Percentiles rank a stretch among this genome's conserved stretches.
phyloP scores from a whole-genome alignment of 1,140 invertebrate species.

The Pachyrhynchus sulphureomaculatus region DNA sequence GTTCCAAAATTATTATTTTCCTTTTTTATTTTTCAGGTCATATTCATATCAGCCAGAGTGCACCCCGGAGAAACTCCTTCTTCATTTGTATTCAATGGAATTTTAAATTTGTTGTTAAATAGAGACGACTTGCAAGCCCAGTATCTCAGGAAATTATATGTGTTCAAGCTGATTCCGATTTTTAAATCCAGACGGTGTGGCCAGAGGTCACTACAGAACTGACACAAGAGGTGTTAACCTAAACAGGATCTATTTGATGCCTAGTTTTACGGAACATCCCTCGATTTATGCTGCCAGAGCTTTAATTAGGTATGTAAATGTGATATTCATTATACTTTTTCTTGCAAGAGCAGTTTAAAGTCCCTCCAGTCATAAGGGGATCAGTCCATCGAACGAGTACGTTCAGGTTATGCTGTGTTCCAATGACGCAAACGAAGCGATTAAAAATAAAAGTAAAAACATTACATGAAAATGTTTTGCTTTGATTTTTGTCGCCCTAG shows the following conservation, averaged over 20 bases:
- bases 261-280: conserved; percentile 74
- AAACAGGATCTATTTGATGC: conserved; percentile 81
- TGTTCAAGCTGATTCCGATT: conserved; percentile 93
- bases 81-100: conserved; percentile 91
- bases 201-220: conserved; percentile 85
- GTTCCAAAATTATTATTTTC: too few species aligned
- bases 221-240: conserved; percentile 88
- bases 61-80: conserved; percentile 94
- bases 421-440: too few species aligned
- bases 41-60: conserved; percentile 87
- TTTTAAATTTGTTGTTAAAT: conserved; percentile 76
- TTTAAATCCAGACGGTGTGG: conserved; percentile 91
- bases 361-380: too few species aligned
- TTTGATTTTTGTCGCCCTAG: too few species aligned
- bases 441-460: too few species aligned
- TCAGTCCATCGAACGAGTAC: too few species aligned
- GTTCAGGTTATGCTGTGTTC: too few species aligned
- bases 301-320: conserved; percentile 60
- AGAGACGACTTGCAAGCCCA: conserved; percentile 73
- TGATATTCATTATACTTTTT: conserved; percentile 24
- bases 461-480: too few species aligned
- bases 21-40: conserved; percentile 57
- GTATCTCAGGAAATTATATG: conserved; percentile 72
- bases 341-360: too few species aligned
- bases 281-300: conserved; percentile 80